These are phyloP conservation scores for Portevinia maculata DNA, from an alignment of 2,888 invertebrate species.

Conservation along the genomic window DNA sequence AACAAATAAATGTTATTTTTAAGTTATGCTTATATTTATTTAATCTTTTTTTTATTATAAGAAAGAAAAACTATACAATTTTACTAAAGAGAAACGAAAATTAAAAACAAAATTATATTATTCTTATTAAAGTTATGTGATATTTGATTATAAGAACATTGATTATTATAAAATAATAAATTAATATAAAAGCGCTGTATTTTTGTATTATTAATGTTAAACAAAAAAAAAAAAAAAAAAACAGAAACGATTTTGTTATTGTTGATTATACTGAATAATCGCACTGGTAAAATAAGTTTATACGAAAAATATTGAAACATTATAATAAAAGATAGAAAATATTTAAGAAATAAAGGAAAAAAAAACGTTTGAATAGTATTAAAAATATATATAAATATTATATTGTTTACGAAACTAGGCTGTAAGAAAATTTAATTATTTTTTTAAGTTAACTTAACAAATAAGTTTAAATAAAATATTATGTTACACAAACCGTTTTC, in stretches of 20 bases:
- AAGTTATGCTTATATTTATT: conserved; percentile 7
- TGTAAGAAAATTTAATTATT: conserved; percentile 30
- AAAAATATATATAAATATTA: conserved; percentile 10
- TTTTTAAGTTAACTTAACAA: conserved; percentile 36
- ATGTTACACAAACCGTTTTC: conserved; percentile 16
- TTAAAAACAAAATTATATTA: conserved; percentile 39
- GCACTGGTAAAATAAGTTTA: conserved; percentile 57
- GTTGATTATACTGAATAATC: conserved; percentile 40
- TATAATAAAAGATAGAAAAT: background rate
- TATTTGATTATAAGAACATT: conserved; percentile 81
- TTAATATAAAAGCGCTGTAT: conserved; percentile 40
- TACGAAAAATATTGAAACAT: conserved; percentile 8
- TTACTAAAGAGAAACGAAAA: conserved; percentile 22
- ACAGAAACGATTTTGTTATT: conserved; percentile 47
- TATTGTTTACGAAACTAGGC: conserved; percentile 29
- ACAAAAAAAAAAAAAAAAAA: conserved; percentile 7
- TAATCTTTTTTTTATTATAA: conserved; percentile 7
- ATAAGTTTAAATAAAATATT: conserved; percentile 47
- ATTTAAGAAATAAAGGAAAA: background rate
- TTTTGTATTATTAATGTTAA: conserved; percentile 59
- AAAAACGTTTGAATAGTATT: conserved; percentile 53
- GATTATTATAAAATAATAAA: conserved; percentile 33
- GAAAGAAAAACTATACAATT: conserved; percentile 6
- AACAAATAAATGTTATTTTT: background rate
- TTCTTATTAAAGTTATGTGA: conserved; percentile 79